Conservation (phyloP, 1,140 invertebrate genomes). For the Eciton burchellii region DNA sequence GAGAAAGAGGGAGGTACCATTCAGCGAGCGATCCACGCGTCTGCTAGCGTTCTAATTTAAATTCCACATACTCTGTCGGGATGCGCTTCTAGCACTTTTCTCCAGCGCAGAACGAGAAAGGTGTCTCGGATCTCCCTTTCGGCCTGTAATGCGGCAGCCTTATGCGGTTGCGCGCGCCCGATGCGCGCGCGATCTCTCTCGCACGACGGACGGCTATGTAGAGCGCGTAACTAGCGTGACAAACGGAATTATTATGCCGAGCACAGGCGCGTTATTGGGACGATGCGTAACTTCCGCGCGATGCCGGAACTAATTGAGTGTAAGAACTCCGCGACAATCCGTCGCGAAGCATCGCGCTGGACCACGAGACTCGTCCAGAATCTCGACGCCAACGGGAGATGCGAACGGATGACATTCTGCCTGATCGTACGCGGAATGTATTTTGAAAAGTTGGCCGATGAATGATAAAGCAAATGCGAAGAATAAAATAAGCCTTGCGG, state of each 20-base stretch:
- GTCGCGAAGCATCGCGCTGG: constrained; percentile 61
- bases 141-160: constrained; percentile 40
- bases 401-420: too few relatives aligned
- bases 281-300: constrained; percentile 33
- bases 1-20: too few relatives aligned
- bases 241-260: constrained; percentile 80
- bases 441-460: too few relatives aligned
- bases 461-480: too few relatives aligned
- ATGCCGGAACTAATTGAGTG: constrained; percentile 72
- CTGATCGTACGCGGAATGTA: too few relatives aligned
- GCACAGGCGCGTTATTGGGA: constrained; percentile 71
- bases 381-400: constrained; percentile 20
- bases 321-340: constrained; percentile 65
- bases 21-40: too few relatives aligned
- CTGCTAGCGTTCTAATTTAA: too few relatives aligned
- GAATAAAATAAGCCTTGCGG: too few relatives aligned
- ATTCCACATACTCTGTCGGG: too few relatives aligned
- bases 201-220: constrained; percentile 71
- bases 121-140: constrained; percentile 8
- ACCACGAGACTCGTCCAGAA: too few relatives aligned
- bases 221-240: constrained; percentile 80
- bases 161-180: constrained; percentile 32
- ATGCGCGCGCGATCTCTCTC: constrained; percentile 48
- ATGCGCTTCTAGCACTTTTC: too few relatives aligned
- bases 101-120: constrained; percentile 7